A percentile compares a stretch with the other conserved stretches of the same genome.
These are phyloP conservation scores for Sebastes matsubarae DNA, from an alignment of 2,797 vertebrate species.

Conservation along the genomic window DNA sequence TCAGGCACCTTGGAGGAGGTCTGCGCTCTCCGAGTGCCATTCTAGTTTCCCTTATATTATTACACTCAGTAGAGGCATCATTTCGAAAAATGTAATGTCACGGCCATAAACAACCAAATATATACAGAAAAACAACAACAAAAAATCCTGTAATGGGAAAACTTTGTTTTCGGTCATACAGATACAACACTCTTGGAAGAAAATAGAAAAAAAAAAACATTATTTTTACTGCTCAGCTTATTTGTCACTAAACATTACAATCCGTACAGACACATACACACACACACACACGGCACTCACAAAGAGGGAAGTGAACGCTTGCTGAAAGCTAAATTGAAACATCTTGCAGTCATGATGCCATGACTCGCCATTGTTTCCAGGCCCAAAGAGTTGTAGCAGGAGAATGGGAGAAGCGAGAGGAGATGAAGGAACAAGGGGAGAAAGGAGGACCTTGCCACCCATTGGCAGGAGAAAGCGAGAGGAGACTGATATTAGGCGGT, in stretches of 20 bases:
- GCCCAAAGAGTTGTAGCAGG: conserved; percentile 60
- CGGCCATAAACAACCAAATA: neutral
- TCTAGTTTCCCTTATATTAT: neutral
- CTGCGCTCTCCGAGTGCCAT: too few species aligned
- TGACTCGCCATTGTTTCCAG: conserved; percentile 67
- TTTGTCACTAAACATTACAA: conserved; percentile 25
- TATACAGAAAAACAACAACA: neutral
- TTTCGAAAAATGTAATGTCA: neutral
- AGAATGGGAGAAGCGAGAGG: conserved; percentile 61
- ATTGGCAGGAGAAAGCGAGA: conserved; percentile 72
- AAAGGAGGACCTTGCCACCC: conserved; percentile 64
- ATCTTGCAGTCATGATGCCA: conserved; percentile 79
- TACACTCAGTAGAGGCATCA: neutral
- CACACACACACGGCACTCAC: conserved; percentile 41
- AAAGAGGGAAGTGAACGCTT: conserved; percentile 51
- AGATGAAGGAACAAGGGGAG: conserved; percentile 59
- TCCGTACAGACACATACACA: neutral
- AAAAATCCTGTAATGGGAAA: neutral
- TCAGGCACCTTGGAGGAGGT: too few species aligned
- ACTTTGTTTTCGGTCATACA: neutral
- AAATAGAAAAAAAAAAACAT: neutral
- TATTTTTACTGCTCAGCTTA: neutral
- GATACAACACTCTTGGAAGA: neutral
- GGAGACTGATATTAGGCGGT: conserved; percentile 80
- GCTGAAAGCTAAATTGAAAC: conserved; percentile 78